A percentile compares a stretch with the other conserved stretches of the same genome.
Conservation (phyloP, 2,888 invertebrate species). For the Muschampia plurimacula region DNA sequence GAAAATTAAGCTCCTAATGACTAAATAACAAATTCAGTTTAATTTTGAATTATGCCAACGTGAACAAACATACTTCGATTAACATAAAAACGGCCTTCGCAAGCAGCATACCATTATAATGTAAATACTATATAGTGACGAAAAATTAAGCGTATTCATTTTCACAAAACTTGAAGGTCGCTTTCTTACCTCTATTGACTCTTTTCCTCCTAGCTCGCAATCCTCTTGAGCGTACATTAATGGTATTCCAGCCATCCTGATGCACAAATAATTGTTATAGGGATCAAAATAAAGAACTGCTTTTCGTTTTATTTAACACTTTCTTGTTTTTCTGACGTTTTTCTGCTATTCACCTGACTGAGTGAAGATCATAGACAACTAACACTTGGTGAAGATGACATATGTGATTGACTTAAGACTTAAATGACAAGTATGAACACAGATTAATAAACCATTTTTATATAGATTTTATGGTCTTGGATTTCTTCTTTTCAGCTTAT, state of each 20-base stretch:
- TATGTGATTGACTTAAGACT: no score
- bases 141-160: slow-evolving; percentile 35
- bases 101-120: slow-evolving; percentile 29
- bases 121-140: slow-evolving; percentile 41
- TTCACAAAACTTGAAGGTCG: slow-evolving; percentile 18
- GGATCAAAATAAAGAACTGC: neutral
- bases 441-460: no score
- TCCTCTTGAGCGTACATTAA: slow-evolving; percentile 88
- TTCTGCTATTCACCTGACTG: no score
- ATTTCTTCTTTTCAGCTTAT: no score
- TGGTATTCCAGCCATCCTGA: slow-evolving; percentile 82
- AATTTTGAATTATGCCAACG: neutral
- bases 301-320: slow-evolving; percentile 11
- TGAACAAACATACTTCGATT: neutral
- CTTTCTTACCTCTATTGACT: slow-evolving; percentile 74
- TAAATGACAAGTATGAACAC: no score
- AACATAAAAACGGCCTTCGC: neutral
- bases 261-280: slow-evolving; percentile 32
- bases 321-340: neutral
- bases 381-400: no score
- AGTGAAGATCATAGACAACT: no score
- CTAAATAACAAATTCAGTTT: neutral
- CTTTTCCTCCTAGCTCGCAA: slow-evolving; percentile 88
- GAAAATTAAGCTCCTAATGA: neutral
- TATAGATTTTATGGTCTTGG: no score